Evolutionary conservation across 1,140 invertebrate genomes (phyloP).

Genomic region (Caenorhabditis tropicalis): DNA sequence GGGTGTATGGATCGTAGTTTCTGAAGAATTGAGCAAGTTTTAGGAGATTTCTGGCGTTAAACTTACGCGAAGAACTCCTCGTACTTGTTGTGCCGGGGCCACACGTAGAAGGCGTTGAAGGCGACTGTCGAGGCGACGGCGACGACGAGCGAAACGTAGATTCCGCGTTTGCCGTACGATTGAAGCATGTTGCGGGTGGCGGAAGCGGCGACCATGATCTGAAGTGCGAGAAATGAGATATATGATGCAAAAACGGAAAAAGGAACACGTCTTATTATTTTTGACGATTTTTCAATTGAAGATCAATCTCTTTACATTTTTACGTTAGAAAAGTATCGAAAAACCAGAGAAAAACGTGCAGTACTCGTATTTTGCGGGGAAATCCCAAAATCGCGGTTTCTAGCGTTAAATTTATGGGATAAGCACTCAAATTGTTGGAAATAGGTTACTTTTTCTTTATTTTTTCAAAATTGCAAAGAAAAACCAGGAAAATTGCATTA

Average conservation of each 20-base stretch:
- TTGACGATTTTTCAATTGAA: no score
- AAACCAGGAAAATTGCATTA: no score
- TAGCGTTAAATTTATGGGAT: no score
- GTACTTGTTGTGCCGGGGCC: constrained; percentile 63
- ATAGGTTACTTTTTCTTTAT: no score
- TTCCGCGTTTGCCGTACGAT: constrained; percentile 38
- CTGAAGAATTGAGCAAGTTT: constrained; percentile 53
- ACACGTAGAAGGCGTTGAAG: constrained; percentile 61
- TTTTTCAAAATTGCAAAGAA: no score
- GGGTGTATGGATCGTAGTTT: constrained; percentile 68
- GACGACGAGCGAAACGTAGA: constrained; percentile 54
- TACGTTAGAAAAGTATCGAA: no score
- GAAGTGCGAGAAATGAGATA: not conserved
- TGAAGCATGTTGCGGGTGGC: constrained; percentile 32
- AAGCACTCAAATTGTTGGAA: no score
- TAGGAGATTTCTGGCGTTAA: not conserved
- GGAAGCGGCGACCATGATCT: not conserved
- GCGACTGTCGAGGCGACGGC: constrained; percentile 51
- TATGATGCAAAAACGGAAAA: not conserved
- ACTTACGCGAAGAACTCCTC: constrained; percentile 65
- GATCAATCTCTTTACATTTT: no score
- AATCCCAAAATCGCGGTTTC: no score
- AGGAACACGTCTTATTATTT: no score
- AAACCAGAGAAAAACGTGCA: no score
- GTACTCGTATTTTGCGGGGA: no score